phyloP scores from a whole-genome alignment of 1,140 invertebrate genomes.

The Ooceraea biroi region DNA sequence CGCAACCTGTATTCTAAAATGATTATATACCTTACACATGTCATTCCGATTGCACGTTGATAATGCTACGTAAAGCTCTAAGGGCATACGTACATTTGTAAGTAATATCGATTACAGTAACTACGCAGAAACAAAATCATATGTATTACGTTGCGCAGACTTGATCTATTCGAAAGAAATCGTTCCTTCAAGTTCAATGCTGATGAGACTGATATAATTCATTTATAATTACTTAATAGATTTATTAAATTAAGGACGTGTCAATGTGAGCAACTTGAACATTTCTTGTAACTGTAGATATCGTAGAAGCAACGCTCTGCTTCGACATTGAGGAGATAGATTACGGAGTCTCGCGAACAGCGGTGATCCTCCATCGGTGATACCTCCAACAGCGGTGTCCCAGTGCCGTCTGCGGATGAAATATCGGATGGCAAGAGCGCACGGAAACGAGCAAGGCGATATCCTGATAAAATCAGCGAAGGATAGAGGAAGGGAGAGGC shows the following conservation, averaged over 20 bases:
- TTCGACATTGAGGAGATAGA: slow-evolving; percentile 24
- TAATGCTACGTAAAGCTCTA: too few species aligned
- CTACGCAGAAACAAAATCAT: neutral
- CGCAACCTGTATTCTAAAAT: slow-evolving; percentile 5
- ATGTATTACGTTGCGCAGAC: neutral
- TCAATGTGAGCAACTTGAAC: neutral
- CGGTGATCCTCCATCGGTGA: slow-evolving; percentile 19
- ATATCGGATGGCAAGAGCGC: slow-evolving; percentile 54
- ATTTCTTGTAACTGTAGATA: neutral
- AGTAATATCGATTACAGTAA: neutral
- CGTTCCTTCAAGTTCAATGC: too few species aligned
- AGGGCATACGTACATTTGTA: neutral
- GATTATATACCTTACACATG: slow-evolving; percentile 2
- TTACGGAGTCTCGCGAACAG: slow-evolving; percentile 17
- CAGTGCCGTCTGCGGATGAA: slow-evolving; percentile 64
- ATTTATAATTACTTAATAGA: too few species aligned
- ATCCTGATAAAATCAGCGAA: slow-evolving; percentile 66
- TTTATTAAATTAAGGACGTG: too few species aligned
- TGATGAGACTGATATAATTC: too few species aligned
- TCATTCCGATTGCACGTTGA: neutral
- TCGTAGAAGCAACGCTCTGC: neutral
- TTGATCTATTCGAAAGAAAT: neutral
- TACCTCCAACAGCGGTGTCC: slow-evolving; percentile 44
- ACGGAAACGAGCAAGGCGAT: slow-evolving; percentile 59
- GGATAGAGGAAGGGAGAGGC: too few species aligned